These are phyloP conservation scores for Prostheceraeus crozeri DNA, from an alignment of 2,888 invertebrate species.

Conservation along the genomic window DNA sequence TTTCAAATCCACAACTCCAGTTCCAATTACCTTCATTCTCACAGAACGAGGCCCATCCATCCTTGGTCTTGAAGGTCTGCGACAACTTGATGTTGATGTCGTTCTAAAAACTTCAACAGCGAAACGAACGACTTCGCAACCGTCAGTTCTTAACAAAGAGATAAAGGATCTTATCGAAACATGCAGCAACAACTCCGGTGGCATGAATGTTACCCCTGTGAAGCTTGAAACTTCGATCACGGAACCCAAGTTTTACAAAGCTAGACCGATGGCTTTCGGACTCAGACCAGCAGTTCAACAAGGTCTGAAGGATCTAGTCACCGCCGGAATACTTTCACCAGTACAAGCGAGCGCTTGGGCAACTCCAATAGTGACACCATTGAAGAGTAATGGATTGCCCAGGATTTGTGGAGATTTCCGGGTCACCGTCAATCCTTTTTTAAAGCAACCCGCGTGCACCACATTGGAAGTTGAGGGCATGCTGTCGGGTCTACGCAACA, in stretches of 20 bases:
- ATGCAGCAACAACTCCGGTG: background rate
- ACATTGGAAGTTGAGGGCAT: constrained; percentile 24
- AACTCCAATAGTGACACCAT: background rate
- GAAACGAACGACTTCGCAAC: background rate
- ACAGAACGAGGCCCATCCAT: background rate
- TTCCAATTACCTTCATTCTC: background rate
- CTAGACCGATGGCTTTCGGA: background rate
- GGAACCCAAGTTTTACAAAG: background rate
- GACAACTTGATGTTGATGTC: background rate
- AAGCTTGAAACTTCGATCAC: background rate
- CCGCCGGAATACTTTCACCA: background rate
- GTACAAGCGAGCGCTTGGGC: background rate
- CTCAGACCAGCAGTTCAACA: constrained; percentile 6
- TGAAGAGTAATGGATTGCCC: background rate
- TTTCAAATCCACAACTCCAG: background rate
- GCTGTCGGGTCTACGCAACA: background rate
- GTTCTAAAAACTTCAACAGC: no score
- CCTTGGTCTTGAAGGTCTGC: background rate
- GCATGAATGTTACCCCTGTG: background rate
- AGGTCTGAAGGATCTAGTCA: background rate
- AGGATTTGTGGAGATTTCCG: constrained; percentile 22
- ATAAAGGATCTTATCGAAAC: no score
- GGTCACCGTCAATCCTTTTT: constrained; percentile 19
- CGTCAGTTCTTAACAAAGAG: background rate
- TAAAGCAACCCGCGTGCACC: constrained; percentile 8